Evolutionary conservation across 2,113 vertebrate species (phyloP), one percentile per base, ranked within the genome.

Genomic region (Poeciliopsis turrubarensis): DNA sequence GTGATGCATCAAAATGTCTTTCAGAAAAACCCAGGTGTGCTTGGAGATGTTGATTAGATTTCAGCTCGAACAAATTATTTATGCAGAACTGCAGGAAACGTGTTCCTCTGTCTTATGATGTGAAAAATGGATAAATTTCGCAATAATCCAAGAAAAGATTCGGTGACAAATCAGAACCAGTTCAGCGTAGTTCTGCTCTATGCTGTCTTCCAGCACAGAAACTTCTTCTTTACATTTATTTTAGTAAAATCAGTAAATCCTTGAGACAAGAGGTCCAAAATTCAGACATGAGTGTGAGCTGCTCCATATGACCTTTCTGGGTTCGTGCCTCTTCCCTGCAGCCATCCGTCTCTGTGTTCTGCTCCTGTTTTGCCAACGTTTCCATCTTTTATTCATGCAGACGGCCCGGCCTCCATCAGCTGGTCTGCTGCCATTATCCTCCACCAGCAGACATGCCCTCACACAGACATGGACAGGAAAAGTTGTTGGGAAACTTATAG

Each of bases 341-440:
- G 65, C 29, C 17, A 25, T 65, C 26, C 14, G 0, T 57, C 39
- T 75, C 32, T 25, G 3, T 29, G 75, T 37, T 67, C 37, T 22
- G 54, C 13, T 77, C 70, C 11, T 37, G 64, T 75, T 75, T 78
- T 57, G 26, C 9, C 25, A 44, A 15, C 3, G 14, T 61, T 47
- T 73, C 47, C 65, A 79, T 76, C 66, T 68, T 82, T 83, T 80
- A 80, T 80, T 83, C 73, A 80, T 86, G 27, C 57, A 25, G 32
- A 22, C 13, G 3, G 51, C 41, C 37, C 65, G 63, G 67, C 19
- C 63, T 63, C 1, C 22, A 17, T 29, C 70, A 61, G 60, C 47
- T 69, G 47, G 64, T 44, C 68, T n/a, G 30, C 72, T 76, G 68
- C 72, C 54, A 64, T n/a, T 47, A 65, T 61, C 37, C 63, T 68